Base-by-base conservation (phyloP, 2,888 invertebrate genomes). In the Ptychoptera contaminata region DNA sequence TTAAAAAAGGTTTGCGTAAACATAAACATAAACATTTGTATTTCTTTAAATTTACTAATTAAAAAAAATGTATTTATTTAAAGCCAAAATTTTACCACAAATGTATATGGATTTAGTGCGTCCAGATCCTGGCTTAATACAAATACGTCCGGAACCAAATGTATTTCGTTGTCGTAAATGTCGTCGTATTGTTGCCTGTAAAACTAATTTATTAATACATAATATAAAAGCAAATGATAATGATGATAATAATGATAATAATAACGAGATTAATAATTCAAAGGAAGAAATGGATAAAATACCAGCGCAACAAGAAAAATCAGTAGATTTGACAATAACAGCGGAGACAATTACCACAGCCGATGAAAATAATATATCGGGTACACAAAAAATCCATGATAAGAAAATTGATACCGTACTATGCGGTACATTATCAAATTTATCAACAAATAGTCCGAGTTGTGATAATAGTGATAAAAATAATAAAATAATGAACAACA, bases 111-210 rank as follows among this genome's bases (percentile, higher is more conserved):
- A 82, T 60, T 70, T 90, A 29, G 73, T 90, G 8, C 83, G 83
- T 60, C 71, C 79, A 0, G 88, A 90, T 69, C 88, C 88, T 0
- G 82, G 79, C 1, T 60, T 84, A 45, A 73, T 73, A 1, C 76
- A 79, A 31, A 79, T 79, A 51, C 73, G 79, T 52, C 88, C 88
- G 0, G 85, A 87, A 54, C 86, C 87, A 1, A 74, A 79, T 44
- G 85, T 86, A 8, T 90, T 86, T 65, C 75, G 86, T 49, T 91
- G 91, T 60, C 79, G 74, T 58, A 81, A 79, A 57, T 90, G 90
- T 60, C 74, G 84, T 47, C 73, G 88, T 32, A 73, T 87, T 16
- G 72, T 92, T n/a, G 91, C 90, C 43, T 76, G 76, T 37, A 84
- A 82, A 56, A 76, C 75, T 44, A 85, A 88, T 60, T 69, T 91